A percentile compares a stretch with the other conserved stretches of the same genome.
phyloP scores from a whole-genome alignment of 2,113 vertebrate genomes.

The Tragelaphus strepsiceros region DNA sequence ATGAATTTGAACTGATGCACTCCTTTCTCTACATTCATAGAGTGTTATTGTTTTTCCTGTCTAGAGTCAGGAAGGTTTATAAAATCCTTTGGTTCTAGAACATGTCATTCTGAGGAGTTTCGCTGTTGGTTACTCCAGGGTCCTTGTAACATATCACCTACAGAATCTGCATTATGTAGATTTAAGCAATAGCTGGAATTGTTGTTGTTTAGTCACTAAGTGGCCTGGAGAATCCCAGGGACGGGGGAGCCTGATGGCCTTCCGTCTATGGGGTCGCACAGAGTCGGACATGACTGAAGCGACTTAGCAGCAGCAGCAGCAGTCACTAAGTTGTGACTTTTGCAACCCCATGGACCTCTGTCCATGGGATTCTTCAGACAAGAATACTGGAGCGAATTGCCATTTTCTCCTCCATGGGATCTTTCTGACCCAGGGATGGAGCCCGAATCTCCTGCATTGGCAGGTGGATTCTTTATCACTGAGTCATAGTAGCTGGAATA shows the following conservation, averaged over 20 bases:
- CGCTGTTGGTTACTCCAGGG: background rate
- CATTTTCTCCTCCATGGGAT: background rate
- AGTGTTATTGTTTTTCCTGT: background rate
- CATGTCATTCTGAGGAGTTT: background rate
- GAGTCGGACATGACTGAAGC: no score
- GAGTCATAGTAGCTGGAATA: background rate
- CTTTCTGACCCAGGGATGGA: background rate
- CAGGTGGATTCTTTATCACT: background rate
- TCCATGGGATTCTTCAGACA: background rate
- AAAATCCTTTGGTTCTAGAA: background rate
- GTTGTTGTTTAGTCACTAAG: background rate
- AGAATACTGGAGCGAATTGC: background rate
- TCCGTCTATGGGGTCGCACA: no score
- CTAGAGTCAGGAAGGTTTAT: background rate
- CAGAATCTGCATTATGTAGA: background rate
- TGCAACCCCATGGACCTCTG: background rate
- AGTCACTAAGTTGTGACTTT: background rate
- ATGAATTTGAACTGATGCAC: background rate
- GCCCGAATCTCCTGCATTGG: background rate
- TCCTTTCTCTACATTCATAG: background rate
- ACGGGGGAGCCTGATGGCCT: no score
- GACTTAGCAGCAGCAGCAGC: no score
- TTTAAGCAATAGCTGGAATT: background rate
- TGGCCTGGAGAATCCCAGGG: no score
- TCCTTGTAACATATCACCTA: background rate